phyloP scores from a whole-genome alignment of 2,797 vertebrate genomes.

The Ceyx erithaca region DNA sequence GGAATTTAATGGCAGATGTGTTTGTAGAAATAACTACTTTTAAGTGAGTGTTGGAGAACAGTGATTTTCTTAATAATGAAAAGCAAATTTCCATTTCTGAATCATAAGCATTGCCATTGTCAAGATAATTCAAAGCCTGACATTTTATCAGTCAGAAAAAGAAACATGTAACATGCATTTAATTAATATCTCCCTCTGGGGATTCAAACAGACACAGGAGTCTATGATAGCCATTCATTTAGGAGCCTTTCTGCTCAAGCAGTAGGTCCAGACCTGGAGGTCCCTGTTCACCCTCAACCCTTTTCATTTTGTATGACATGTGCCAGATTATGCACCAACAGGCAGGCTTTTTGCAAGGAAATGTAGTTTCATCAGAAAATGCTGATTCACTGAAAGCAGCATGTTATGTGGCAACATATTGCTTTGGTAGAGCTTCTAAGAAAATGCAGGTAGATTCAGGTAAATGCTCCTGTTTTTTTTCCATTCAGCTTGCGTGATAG shows the following conservation, averaged over 20 bases:
- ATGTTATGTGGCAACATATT: background rate
- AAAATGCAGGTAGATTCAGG: background rate
- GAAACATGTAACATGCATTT: conserved; percentile 47
- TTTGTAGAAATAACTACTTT: conserved; percentile 37
- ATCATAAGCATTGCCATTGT: conserved; percentile 21
- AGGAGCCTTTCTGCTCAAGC: background rate
- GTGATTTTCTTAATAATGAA: conserved; percentile 57
- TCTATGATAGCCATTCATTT: background rate
- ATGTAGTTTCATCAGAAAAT: conserved; percentile 16
- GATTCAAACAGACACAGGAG: background rate
- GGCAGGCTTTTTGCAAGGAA: background rate
- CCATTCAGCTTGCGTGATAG: background rate
- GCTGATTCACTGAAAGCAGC: conserved; percentile 19
- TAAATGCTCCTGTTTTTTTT: background rate
- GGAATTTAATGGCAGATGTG: background rate
- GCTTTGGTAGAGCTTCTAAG: background rate
- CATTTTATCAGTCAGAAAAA: conserved; percentile 47
- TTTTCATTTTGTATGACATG: background rate
- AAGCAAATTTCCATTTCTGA: conserved; percentile 54
- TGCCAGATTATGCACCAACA: background rate
- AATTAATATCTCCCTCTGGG: conserved; percentile 51
- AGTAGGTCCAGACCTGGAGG: conserved; percentile 12
- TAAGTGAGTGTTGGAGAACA: conserved; percentile 24
- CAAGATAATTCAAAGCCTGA: conserved; percentile 45
- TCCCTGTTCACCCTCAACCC: background rate